Evolutionary conservation across 23 tunicate species (phyloP), one percentile per base, ranked within the genome.

Genomic region (Ascidia mentula): DNA sequence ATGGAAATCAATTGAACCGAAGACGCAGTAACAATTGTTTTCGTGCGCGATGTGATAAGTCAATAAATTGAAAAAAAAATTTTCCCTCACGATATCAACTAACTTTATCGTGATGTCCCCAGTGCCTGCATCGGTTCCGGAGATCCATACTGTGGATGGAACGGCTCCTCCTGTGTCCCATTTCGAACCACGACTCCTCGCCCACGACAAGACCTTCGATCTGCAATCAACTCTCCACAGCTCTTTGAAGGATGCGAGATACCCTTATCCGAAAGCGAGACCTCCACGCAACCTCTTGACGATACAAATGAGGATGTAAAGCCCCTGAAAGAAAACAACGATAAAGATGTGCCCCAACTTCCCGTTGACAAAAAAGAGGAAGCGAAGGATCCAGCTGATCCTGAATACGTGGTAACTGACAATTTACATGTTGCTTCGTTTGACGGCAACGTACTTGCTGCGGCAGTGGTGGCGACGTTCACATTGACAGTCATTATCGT

Each of bases 131-230:
- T 91, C 24, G 82, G 46, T 15, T 86, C 97, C 1, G 90, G 90
- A 5, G 91, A 91, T 60, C 97, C 97, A 26, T 86, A 91, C 61
- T 91, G 97, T 61, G 97, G 91, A 18, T 91, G 97, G 97, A 81
- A 79, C 77, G 91, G 82, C 20, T 6, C 38, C 22, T 36, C 76
- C 0, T 86, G 91, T 69, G 80, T 82, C 35, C 59, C 83, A 0
- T 78, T 72, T 46, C 45, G 26, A 31, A 15, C 33, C 31, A 69
- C 77, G 0, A 37, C 77, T 26, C 79, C 36, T 18, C 35, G 32
- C 32, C 34, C 77, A 0, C 45, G 37, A 37, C 89, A 85, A 76
- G 34, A 85, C 77, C 37, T 85, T 13, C 18, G 76, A 17, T 31
- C 34, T 5, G 89, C 89, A 20, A 59, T 77, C 77, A 77, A 65